Evolutionary conservation across 2,888 invertebrate genomes (phyloP), one percentile per base, ranked within the genome.

Genomic region (Dicyrtoma fusca): DNA sequence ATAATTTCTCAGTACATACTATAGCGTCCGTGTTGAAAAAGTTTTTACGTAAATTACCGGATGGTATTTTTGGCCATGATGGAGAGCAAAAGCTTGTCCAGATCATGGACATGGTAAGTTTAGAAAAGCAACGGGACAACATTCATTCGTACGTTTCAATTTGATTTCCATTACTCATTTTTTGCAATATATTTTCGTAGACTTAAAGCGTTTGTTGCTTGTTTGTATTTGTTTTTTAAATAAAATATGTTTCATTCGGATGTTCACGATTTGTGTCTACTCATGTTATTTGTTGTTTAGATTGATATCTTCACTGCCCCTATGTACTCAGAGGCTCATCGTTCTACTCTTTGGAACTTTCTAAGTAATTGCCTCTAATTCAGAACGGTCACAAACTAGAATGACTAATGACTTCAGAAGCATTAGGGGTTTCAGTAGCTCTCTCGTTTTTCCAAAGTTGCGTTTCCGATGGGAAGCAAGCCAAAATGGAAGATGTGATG

Each of bases 1-100:
- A 94, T 83, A 95, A 95, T 84, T 96, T 94, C 84, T 95, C 94
- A 76, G 95, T 97, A 76, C 97, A 97, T 85, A 98, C 98, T 26
- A 95, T 98, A 82, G 97, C 98, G 73, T 97, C 97, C 85, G 97
- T 98, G 74, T 87, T 98, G 76, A 98, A 98, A 87, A 97, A 97
- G 86, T 98, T 98, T 86, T 88, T 98, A 71, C 88, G 97, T 77
- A 97, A 97, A 88, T 90, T 98, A 81, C 97, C 97, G 17, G 95
- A 94, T 72, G 98, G 98, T 45, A 92, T 98, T 75, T 97, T 98
- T 86, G 96, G 97, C 0, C 88, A 91, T 44, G 92, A 92, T 69
- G 92, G 94, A 75, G 98, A 98, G 84, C 90, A 91, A 85, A 89
- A 91, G 80, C 87, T 98, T 74, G 95, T 98, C 84, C 88, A 91